Evolutionary conservation across 2,888 invertebrate genomes (phyloP).

Genomic region (Zaprionus lineosus): DNA sequence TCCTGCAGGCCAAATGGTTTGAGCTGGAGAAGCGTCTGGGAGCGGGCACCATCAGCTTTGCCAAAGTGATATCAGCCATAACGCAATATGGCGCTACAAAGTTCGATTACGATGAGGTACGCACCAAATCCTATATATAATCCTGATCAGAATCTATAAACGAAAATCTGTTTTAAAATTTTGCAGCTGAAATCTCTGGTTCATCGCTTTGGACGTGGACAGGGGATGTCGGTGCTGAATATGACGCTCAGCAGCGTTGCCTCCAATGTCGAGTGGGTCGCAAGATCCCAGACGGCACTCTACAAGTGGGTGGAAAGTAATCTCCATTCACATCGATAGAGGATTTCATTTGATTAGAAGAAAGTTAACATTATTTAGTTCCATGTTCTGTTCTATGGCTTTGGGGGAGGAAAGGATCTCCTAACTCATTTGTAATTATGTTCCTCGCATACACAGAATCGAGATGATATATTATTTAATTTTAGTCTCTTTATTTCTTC

Average conservation of each 20-base stretch:
- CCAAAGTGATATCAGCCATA: slow-evolving; percentile 83
- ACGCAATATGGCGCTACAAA: slow-evolving; percentile 83
- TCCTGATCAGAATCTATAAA: no score
- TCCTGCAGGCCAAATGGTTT: slow-evolving; percentile 83
- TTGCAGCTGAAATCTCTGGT: slow-evolving; percentile 82
- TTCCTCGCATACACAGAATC: slow-evolving; percentile 65
- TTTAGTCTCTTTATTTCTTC: slow-evolving; percentile 76
- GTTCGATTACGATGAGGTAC: slow-evolving; percentile 83
- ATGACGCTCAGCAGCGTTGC: slow-evolving; percentile 83
- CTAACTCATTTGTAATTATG: slow-evolving; percentile 81
- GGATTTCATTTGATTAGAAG: slow-evolving; percentile 10
- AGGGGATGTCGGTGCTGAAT: slow-evolving; percentile 82
- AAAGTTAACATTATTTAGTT: slow-evolving; percentile 24
- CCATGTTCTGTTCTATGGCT: slow-evolving; percentile 22
- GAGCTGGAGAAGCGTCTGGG: slow-evolving; percentile 82
- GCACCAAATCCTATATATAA: no score
- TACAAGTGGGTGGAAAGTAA: slow-evolving; percentile 83
- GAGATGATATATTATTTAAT: slow-evolving; percentile 39
- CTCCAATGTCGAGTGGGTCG: slow-evolving; percentile 83
- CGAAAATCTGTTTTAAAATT: no score
- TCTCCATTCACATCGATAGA: slow-evolving; percentile 80
- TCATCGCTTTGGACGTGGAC: slow-evolving; percentile 83
- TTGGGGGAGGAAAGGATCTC: slow-evolving; percentile 34
- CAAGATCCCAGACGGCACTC: slow-evolving; percentile 81
- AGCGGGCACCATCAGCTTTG: slow-evolving; percentile 82